Percentiles rank a stretch among this genome's conserved stretches.
These are phyloP conservation scores for Prosapia bicincta DNA, from an alignment of 2,888 invertebrate genomes.

Conservation along the genomic window DNA sequence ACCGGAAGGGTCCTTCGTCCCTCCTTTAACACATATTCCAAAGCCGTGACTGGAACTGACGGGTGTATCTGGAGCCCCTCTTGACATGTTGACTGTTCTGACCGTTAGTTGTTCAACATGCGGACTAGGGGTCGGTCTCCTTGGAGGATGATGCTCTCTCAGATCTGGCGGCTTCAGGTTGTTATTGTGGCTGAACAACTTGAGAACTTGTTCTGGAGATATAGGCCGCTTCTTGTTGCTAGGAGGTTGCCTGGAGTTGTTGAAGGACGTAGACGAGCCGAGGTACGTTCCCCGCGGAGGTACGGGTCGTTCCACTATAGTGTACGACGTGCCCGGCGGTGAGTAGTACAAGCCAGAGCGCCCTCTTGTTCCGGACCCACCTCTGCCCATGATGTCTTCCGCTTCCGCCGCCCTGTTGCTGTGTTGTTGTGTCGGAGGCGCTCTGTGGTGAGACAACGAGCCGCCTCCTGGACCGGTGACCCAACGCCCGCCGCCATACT, in stretches of 20 bases:
- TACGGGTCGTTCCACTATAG: constrained; percentile 78
- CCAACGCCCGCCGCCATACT: constrained; percentile 41
- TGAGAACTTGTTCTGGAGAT: constrained; percentile 70
- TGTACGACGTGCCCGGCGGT: constrained; percentile 84
- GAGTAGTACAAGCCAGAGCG: constrained; percentile 62
- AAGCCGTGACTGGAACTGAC: constrained; percentile 79
- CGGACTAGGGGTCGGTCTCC: constrained; percentile 44
- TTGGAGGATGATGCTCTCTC: constrained; percentile 45
- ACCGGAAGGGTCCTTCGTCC: constrained; percentile 76
- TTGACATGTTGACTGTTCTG: constrained; percentile 80
- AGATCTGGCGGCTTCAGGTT: constrained; percentile 42
- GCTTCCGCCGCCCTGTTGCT: constrained; percentile 52
- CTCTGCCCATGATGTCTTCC: constrained; percentile 48
- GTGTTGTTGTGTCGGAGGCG: constrained; percentile 49
- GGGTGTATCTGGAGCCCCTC: constrained; percentile 58
- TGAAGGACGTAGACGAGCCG: constrained; percentile 58
- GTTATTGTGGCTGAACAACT: constrained; percentile 47
- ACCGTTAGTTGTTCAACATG: constrained; percentile 62
- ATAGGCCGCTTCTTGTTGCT: constrained; percentile 70
- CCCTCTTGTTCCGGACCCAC: constrained; percentile 45
- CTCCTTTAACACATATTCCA: constrained; percentile 88
- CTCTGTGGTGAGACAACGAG: constrained; percentile 33
- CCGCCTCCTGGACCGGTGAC: constrained; percentile 28
- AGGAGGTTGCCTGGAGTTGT: constrained; percentile 37
- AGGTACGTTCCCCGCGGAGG: constrained; percentile 65